Evolutionary conservation across 1,140 invertebrate species (phyloP).

Genomic region (Holotrichia oblita): DNA sequence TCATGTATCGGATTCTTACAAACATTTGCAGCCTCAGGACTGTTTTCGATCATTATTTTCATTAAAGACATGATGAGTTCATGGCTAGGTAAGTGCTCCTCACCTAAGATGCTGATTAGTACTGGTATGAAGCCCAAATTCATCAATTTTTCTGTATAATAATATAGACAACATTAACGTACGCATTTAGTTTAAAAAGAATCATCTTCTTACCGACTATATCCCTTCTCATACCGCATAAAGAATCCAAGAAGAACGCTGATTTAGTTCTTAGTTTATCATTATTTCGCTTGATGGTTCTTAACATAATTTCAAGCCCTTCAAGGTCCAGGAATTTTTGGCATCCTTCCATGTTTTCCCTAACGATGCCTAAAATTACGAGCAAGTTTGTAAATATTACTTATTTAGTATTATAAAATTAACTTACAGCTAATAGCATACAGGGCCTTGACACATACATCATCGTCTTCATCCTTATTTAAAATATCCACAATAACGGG

Average conservation of each 20-base stretch:
- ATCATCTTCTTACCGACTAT: constrained; percentile 64
- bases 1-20: constrained; percentile 51
- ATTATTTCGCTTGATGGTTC: constrained; percentile 68
- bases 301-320: constrained; percentile 70
- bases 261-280: constrained; percentile 74
- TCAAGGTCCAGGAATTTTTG: constrained; percentile 69
- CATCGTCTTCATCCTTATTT: constrained; percentile 67
- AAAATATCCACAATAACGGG: constrained; percentile 72
- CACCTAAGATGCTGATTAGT: constrained; percentile 51
- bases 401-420: constrained; percentile 6
- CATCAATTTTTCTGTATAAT: constrained; percentile 51
- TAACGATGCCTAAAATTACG: constrained; percentile 67
- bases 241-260: constrained; percentile 71
- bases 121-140: constrained; percentile 52
- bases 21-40: constrained; percentile 49
- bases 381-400: neutral
- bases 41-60: constrained; percentile 51
- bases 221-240: constrained; percentile 67
- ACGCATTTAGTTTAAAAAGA: neutral
- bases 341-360: constrained; percentile 68
- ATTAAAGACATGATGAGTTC: constrained; percentile 56
- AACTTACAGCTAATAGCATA: constrained; percentile 80
- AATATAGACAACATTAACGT: neutral
- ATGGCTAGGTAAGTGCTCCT: constrained; percentile 51
- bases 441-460: constrained; percentile 73